Percentiles rank a stretch among this genome's conserved stretches.
These are phyloP conservation scores for Drosophila lacteicornis DNA, from an alignment of 1,140 invertebrate genomes.

Conservation along the genomic window DNA sequence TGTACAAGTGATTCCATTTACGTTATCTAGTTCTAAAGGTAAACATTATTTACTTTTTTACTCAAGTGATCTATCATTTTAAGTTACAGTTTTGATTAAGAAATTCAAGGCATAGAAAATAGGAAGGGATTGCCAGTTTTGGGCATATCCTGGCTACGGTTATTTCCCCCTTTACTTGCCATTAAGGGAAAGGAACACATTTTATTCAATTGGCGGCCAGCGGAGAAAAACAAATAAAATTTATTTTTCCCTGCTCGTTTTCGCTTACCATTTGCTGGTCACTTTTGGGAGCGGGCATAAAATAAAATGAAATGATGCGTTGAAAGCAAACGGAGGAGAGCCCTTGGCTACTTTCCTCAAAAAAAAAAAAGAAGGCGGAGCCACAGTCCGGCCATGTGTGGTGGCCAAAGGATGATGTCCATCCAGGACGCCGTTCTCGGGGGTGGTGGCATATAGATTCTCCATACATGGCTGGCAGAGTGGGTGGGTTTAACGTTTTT, in stretches of 20 bases:
- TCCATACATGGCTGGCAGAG: conserved; percentile 2
- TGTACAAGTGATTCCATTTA: too few species aligned
- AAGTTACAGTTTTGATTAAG: conserved; percentile 15
- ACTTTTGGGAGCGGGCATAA: conserved; percentile 70
- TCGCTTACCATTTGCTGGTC: conserved; percentile 47
- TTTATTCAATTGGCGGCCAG: conserved; percentile 81
- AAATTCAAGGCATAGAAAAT: conserved; percentile 12
- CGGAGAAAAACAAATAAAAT: conserved; percentile 80
- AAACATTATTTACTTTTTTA: too few species aligned
- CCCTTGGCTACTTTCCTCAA: conserved; percentile 63
- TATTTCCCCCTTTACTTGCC: conserved; percentile 15
- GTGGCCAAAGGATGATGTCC: conserved; percentile 35
- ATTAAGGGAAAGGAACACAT: conserved; percentile 70
- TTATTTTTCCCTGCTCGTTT: conserved; percentile 61
- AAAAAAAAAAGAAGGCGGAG: conserved; percentile 20
- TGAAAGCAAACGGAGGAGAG: conserved; percentile 54
- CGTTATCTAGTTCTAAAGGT: too few species aligned
- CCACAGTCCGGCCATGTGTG: conserved; percentile 53
- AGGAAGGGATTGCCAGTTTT: conserved; percentile 23
- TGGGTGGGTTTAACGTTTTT: conserved; percentile 60
- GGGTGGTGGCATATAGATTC: not conserved
- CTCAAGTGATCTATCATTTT: not conserved
- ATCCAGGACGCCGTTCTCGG: not conserved
- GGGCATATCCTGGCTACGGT: not conserved
- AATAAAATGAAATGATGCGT: conserved; percentile 83